Evolutionary conservation across 2,113 vertebrate species (phyloP).

Genomic region (Ahaetulla prasina): DNA sequence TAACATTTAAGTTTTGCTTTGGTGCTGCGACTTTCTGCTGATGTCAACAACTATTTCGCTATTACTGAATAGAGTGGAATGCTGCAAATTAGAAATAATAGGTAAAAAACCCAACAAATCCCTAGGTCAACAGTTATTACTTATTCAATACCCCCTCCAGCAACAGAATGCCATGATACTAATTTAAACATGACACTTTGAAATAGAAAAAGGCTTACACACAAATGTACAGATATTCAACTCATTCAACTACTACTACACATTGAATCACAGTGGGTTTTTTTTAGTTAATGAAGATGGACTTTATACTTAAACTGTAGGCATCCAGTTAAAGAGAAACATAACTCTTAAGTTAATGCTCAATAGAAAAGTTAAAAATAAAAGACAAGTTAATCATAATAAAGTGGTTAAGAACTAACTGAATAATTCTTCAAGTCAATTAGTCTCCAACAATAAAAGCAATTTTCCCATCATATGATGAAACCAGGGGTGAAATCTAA

Average conservation of each 20-base stretch:
- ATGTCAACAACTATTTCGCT: background rate
- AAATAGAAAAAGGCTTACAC: too few relatives aligned
- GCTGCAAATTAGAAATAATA: background rate
- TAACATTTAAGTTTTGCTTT: background rate
- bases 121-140: background rate
- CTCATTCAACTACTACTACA: too few relatives aligned
- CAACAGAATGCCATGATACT: background rate
- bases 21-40: background rate
- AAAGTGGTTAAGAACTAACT: background rate
- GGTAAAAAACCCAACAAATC: too few relatives aligned
- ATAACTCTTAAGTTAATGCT: background rate
- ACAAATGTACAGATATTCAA: background rate
- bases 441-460: background rate
- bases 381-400: background rate
- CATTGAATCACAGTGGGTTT: background rate
- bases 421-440: background rate
- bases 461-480: background rate
- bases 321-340: background rate
- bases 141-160: background rate
- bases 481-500: too few relatives aligned
- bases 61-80: background rate
- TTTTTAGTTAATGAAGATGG: background rate
- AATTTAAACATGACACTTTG: background rate
- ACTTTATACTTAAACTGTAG: background rate
- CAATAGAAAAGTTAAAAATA: background rate